Evolutionary conservation across 1,140 invertebrate species (phyloP).

Genomic region (Microplitis mediator): DNA sequence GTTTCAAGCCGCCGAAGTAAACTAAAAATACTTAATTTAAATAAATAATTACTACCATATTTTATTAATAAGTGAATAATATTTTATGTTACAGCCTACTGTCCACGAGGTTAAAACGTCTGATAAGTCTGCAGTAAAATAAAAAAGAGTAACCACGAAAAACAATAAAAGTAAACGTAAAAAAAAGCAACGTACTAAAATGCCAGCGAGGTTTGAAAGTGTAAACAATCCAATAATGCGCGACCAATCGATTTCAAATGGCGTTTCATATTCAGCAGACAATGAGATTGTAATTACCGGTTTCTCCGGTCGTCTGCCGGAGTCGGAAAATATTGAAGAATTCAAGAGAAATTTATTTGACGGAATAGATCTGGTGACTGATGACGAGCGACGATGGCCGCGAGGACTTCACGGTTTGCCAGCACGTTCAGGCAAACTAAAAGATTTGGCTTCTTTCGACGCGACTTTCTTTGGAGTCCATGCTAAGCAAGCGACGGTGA

Average conservation of each 20-base stretch:
- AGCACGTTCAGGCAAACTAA: conserved; percentile 84
- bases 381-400: conserved; percentile 82
- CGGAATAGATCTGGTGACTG: conserved; percentile 87
- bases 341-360: conserved; percentile 86
- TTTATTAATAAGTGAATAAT: neutral
- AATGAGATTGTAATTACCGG: conserved; percentile 89
- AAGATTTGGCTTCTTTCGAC: conserved; percentile 86
- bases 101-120: conserved; percentile 48
- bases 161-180: neutral
- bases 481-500: conserved; percentile 89
- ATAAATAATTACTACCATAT: neutral
- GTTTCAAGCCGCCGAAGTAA: too few species aligned
- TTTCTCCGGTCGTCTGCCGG: conserved; percentile 85
- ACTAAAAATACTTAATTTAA: neutral
- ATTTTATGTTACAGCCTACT: conserved; percentile 46
- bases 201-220: conserved; percentile 68
- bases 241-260: conserved; percentile 47
- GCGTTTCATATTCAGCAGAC: conserved; percentile 45
- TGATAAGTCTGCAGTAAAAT: conserved; percentile 31
- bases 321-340: conserved; percentile 86
- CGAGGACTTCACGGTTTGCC: conserved; percentile 81
- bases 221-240: conserved; percentile 48
- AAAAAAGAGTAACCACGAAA: neutral
- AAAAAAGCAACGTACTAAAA: conserved; percentile 44
- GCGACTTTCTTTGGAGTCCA: conserved; percentile 94